These are phyloP conservation scores for Andrena bucephala DNA, from an alignment of 2,888 invertebrate species.

Conservation along the genomic window DNA sequence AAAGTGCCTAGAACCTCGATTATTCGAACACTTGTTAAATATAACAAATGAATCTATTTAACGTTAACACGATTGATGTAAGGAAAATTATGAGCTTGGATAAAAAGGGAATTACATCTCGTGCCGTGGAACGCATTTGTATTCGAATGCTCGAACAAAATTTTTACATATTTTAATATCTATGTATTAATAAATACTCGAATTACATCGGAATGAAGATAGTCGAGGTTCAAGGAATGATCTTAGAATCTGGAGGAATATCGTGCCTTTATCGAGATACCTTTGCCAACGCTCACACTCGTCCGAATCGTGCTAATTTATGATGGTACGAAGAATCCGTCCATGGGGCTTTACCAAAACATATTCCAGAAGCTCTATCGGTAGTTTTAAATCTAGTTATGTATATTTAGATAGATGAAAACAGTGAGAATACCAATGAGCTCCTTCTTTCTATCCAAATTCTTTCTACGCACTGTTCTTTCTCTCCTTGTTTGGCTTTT, in stretches of 20 bases:
- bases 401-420: slow-evolving; percentile 42
- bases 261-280: slow-evolving; percentile 79
- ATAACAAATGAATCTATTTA: neutral
- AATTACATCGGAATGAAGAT: slow-evolving; percentile 21
- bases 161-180: slow-evolving; percentile 20
- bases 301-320: slow-evolving; percentile 82
- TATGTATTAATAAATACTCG: neutral
- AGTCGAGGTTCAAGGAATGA: slow-evolving; percentile 46
- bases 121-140: neutral
- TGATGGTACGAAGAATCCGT: slow-evolving; percentile 83
- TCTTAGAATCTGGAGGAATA: slow-evolving; percentile 66
- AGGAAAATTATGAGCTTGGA: slow-evolving; percentile 8
- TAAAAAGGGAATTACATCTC: neutral
- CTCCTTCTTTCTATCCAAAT: slow-evolving; percentile 43
- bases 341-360: slow-evolving; percentile 83
- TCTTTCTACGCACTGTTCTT: slow-evolving; percentile 52
- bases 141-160: slow-evolving; percentile 2
- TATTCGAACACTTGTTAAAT: slow-evolving; percentile 30
- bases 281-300: slow-evolving; percentile 79
- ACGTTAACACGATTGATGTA: slow-evolving; percentile 2
- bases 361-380: slow-evolving; percentile 81
- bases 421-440: slow-evolving; percentile 36
- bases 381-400: slow-evolving; percentile 71
- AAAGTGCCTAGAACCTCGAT: slow-evolving; percentile 36
- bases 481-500: slow-evolving; percentile 32